A percentile compares a stretch with the other conserved stretches of the same genome.
Conservation (phyloP, 1,140 invertebrate species). For the Latrodectus geometricus region DNA sequence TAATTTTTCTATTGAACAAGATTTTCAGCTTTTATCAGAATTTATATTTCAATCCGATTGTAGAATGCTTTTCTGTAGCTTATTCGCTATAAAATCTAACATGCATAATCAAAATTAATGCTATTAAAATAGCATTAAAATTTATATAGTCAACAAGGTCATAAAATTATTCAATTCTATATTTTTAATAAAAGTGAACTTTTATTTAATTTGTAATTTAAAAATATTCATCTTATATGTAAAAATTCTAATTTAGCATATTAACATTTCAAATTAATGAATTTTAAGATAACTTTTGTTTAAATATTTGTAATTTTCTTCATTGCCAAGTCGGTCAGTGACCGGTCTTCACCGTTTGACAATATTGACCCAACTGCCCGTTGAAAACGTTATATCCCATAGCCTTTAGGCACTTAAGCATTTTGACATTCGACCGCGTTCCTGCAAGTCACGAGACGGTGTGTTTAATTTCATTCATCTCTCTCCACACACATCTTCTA, state of each 20-base stretch:
- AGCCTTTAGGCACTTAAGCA: constrained; percentile 11
- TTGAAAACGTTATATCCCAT: neutral
- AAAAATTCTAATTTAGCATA: neutral
- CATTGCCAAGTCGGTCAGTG: constrained; percentile 29
- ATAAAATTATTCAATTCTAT: neutral
- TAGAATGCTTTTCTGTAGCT: no score
- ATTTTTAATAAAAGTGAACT: neutral
- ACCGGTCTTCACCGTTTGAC: constrained; percentile 53
- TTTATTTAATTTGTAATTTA: neutral
- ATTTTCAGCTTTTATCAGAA: no score
- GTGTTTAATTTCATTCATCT: no score
- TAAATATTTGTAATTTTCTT: neutral
- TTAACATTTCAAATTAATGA: neutral
- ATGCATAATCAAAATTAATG: no score
- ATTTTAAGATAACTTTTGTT: neutral
- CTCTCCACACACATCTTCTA: no score
- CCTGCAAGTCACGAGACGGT: neutral
- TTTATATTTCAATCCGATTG: no score
- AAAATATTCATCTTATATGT: neutral
- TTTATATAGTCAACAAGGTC: neutral
- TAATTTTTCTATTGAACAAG: no score
- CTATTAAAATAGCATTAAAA: no score
- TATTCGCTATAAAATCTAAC: no score
- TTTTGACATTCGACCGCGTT: constrained; percentile 1
- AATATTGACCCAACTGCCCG: constrained; percentile 43